A percentile compares a stretch with the other conserved stretches of the same genome.
phyloP scores from a whole-genome alignment of 2,888 invertebrate species.

The Latrodectus elegans region DNA sequence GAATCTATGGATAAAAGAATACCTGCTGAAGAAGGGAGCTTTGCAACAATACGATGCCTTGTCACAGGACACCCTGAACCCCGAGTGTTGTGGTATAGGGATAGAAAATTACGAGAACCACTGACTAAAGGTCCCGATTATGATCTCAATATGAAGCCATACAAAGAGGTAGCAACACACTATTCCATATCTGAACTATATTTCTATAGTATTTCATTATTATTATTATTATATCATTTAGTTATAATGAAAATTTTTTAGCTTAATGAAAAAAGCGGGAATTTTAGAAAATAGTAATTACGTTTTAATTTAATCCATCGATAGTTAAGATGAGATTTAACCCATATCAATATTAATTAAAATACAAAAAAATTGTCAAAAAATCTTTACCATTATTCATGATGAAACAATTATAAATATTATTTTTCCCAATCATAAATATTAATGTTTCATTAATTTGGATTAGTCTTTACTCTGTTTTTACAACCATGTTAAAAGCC shows the following conservation, averaged over 20 bases:
- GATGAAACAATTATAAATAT: too few species aligned
- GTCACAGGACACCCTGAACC: constrained; percentile 88
- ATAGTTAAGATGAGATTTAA: too few species aligned
- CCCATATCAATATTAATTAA: too few species aligned
- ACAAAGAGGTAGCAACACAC: constrained; percentile 36
- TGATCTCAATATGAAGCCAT: constrained; percentile 60
- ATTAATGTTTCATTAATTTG: too few species aligned
- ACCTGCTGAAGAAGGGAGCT: constrained; percentile 82
- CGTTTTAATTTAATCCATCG: too few species aligned
- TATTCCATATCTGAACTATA: background rate
- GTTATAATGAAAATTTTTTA: background rate
- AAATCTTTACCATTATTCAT: too few species aligned
- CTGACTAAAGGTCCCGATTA: constrained; percentile 77
- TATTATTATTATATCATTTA: background rate
- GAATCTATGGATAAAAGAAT: constrained; percentile 86
- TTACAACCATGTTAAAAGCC: too few species aligned
- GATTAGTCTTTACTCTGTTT: too few species aligned
- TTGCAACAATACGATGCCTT: constrained; percentile 84
- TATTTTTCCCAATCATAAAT: too few species aligned
- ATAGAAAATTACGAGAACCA: constrained; percentile 77
- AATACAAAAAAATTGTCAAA: too few species aligned
- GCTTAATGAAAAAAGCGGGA: background rate
- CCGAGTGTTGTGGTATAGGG: constrained; percentile 87
- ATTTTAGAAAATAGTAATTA: background rate
- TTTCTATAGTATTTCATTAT: background rate